Percentiles rank a stretch among this genome's conserved stretches.
These are phyloP conservation scores for Ophion ellenae DNA, from an alignment of 2,888 invertebrate genomes.

Conservation along the genomic window DNA sequence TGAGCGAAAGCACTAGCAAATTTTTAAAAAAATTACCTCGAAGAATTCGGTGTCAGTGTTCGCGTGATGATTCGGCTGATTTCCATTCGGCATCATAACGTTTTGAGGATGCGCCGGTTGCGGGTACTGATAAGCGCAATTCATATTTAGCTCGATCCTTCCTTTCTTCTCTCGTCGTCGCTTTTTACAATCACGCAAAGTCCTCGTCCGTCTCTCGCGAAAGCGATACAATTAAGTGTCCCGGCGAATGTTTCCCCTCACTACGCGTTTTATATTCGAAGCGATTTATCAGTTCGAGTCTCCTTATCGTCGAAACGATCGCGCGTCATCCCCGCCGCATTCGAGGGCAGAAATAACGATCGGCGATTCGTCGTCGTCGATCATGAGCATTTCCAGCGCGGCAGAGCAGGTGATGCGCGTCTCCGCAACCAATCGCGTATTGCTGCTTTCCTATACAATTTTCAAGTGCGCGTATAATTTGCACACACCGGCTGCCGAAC, in stretches of 20 bases:
- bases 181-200: conserved; percentile 24
- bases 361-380: conserved; percentile 36
- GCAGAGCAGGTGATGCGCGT: conserved; percentile 52
- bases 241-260: not conserved
- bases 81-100: conserved; percentile 77
- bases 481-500: conserved; percentile 39
- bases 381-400: conserved; percentile 37
- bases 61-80: conserved; percentile 76
- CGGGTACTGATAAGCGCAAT: conserved; percentile 82
- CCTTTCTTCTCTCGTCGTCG: not conserved
- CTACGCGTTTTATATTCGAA: not conserved
- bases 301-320: conserved; percentile 38
- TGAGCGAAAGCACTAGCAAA: not conserved
- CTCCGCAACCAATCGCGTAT: conserved; percentile 22
- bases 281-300: conserved; percentile 15
- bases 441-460: conserved; percentile 49
- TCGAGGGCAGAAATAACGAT: conserved; percentile 34
- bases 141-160: conserved; percentile 71
- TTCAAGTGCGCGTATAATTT: conserved; percentile 56
- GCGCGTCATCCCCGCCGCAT: conserved; percentile 9
- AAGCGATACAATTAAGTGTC: not conserved
- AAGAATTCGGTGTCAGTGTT: conserved; percentile 79
- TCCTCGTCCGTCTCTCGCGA: not conserved
- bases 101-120: conserved; percentile 80
- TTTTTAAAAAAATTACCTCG: conserved; percentile 76